These are phyloP conservation scores for Scolopax mira DNA, from an alignment of 2,113 vertebrate genomes.

Conservation along the genomic window DNA sequence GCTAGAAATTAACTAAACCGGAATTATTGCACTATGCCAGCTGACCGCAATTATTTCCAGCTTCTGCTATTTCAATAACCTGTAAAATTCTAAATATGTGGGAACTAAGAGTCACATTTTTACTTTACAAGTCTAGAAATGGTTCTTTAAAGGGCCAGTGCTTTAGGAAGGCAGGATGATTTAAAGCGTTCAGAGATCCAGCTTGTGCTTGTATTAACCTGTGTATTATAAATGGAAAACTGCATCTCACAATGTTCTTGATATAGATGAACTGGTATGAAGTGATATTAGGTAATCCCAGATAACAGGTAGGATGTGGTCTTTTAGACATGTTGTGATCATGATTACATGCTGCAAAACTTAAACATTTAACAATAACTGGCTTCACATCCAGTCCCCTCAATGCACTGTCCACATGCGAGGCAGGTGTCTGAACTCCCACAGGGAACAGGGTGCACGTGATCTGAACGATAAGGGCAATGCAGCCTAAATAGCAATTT, in stretches of 20 bases:
- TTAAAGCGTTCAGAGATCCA: background rate
- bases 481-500: background rate
- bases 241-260: background rate
- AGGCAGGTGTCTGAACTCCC: background rate
- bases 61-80: slow-evolving; percentile 1
- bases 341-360: background rate
- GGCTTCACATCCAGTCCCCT: background rate
- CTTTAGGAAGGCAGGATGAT: background rate
- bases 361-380: background rate
- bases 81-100: slow-evolving; percentile 5
- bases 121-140: background rate
- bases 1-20: slow-evolving; percentile 14
- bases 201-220: background rate
- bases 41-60: slow-evolving; percentile 20
- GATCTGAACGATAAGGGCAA: background rate
- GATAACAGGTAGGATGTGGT: background rate
- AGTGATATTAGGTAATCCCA: background rate
- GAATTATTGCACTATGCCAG: slow-evolving; percentile 2
- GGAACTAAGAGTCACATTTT: background rate
- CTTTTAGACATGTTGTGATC: background rate
- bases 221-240: background rate
- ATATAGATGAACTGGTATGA: background rate
- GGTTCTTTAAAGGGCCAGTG: background rate
- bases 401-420: background rate
- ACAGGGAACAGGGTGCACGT: accelerated